Percentiles rank a stretch among this genome's conserved stretches.
Evolutionary conservation across 2,797 vertebrate species (phyloP).

Genomic region (Morus bassanus): DNA sequence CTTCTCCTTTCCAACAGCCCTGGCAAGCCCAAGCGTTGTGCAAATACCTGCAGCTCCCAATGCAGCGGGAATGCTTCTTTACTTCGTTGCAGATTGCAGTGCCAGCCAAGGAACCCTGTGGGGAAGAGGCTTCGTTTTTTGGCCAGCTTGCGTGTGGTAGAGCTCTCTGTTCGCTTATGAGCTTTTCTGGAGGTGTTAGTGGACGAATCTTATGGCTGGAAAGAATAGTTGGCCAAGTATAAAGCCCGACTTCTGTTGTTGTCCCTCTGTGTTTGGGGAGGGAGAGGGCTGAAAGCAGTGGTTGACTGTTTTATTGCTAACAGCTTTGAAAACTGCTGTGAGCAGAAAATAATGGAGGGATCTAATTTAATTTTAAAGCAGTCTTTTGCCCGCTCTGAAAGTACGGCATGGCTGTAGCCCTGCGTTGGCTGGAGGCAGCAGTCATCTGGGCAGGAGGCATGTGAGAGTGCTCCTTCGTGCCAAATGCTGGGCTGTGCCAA

Average conservation of each 20-base stretch:
- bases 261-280: background rate
- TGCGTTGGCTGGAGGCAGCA: background rate
- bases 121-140: background rate
- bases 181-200: background rate
- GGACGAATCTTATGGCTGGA: background rate
- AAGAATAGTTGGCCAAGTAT: background rate
- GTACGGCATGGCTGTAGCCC: background rate
- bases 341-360: background rate
- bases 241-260: background rate
- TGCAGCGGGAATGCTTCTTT: background rate
- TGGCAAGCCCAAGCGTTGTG: background rate
- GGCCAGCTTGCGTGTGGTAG: background rate
- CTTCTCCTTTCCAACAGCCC: background rate
- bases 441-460: background rate
- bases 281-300: background rate
- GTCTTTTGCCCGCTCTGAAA: background rate
- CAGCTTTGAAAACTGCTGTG: background rate
- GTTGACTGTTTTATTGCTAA: background rate
- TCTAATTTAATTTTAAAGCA: background rate
- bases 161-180: background rate
- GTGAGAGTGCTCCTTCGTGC: background rate
- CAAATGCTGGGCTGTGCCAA: background rate
- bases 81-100: accelerated
- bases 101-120: background rate
- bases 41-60: background rate